Conservation (phyloP, 2,888 invertebrate species). For the Pandemis cinnamomeana region DNA sequence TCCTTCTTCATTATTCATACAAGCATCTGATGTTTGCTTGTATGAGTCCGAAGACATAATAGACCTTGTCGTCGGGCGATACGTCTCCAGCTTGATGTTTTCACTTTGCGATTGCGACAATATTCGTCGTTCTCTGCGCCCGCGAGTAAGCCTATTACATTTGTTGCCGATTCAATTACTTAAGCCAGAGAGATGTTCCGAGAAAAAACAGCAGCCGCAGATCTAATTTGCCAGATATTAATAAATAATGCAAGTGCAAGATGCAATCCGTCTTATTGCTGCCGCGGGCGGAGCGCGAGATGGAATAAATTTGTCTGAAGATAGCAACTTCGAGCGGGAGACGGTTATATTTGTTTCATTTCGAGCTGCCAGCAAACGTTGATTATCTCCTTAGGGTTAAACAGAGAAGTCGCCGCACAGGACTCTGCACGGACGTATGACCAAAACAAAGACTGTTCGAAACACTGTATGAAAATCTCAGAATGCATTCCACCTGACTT, state of each 20-base stretch:
- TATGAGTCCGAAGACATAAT: background rate
- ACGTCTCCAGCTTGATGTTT: background rate
- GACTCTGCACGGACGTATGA: background rate
- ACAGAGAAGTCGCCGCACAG: background rate
- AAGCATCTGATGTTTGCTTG: conserved; percentile 27
- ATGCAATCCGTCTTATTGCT: conserved; percentile 37
- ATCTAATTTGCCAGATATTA: conserved; percentile 31
- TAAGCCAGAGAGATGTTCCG: background rate
- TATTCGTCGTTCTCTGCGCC: background rate
- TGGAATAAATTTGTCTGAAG: conserved; percentile 21
- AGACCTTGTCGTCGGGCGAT: background rate
- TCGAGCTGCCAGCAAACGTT: background rate
- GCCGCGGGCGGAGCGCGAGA: conserved; percentile 11
- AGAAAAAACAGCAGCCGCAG: conserved; percentile 24
- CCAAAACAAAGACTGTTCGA: background rate
- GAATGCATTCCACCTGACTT: background rate
- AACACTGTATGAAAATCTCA: background rate
- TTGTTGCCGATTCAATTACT: conserved; percentile 29
- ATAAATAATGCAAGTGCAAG: conserved; percentile 39
- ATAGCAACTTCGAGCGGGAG: conserved; percentile 6
- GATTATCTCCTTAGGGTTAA: background rate
- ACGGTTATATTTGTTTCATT: conserved; percentile 25
- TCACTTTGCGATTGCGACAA: background rate
- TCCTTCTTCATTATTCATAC: conserved; percentile 41
- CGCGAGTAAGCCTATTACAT: conserved; percentile 14